Evolutionary conservation across 2,888 invertebrate genomes (phyloP).

Genomic region (Ypsolopha scabrella): DNA sequence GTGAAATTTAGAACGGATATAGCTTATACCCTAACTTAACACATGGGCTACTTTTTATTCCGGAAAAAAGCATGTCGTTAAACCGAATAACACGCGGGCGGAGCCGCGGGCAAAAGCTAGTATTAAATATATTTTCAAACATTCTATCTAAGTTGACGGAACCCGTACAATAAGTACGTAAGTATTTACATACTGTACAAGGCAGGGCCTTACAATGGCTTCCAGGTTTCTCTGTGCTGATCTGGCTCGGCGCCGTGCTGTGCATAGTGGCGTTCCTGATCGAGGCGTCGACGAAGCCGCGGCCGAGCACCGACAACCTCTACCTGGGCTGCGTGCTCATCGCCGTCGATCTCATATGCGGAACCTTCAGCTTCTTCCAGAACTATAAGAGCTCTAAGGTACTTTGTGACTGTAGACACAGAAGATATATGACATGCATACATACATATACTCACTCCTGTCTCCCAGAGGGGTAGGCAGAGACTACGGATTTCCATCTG

Average conservation of each 20-base stretch:
- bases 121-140: too few species aligned
- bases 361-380: constrained; percentile 98
- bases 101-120: too few species aligned
- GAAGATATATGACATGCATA: too few species aligned
- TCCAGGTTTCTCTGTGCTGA: constrained; percentile 81
- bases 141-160: too few species aligned
- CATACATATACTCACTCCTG: too few species aligned
- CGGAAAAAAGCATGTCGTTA: too few species aligned
- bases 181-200: neutral
- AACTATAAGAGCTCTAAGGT: constrained; percentile 93
- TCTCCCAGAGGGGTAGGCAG: too few species aligned
- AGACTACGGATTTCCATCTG: too few species aligned
- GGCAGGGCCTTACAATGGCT: constrained; percentile 1
- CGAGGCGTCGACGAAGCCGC: constrained; percentile 84
- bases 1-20: too few species aligned
- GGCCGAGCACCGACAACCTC: constrained; percentile 92
- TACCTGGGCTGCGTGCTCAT: constrained; percentile 95
- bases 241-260: constrained; percentile 82
- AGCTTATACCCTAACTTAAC: too few species aligned
- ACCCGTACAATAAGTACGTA: neutral
- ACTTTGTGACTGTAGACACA: neutral
- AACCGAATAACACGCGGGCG: too few species aligned
- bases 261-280: constrained; percentile 72
- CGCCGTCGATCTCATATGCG: constrained; percentile 94
- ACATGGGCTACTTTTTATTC: too few species aligned